Evolutionary conservation across 1,140 invertebrate species (phyloP), one percentile per base, ranked within the genome.

Genomic region (Lepidurus packardi): DNA sequence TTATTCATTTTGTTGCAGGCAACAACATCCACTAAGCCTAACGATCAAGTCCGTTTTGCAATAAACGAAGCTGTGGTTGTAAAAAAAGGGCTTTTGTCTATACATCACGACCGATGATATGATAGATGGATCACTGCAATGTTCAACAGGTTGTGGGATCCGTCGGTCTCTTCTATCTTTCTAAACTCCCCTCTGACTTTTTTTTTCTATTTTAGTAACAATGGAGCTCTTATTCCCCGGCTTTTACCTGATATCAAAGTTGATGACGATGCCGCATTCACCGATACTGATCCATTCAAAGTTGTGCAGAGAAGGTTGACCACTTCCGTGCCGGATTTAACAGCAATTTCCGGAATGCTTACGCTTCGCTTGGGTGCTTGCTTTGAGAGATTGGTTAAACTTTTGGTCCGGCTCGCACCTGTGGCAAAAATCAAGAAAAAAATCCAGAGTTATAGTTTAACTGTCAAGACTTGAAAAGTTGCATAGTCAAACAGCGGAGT

Each of bases 241-340:
- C 21, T 65, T 21, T 65, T 65, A 65, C 53, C 53, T 65, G 53
- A 13, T 65, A 65, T n/a, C 8, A 65, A 9, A 65, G 53, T 21
- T 65, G 53, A 65, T 65, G 53, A 65, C 53, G 53, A 7, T 65
- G 53, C 9, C 53, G 53, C 53, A 65, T 65, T 13, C 16, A 65
- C 53, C 21, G 45, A 47, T 47, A 47, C 45, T 47, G 53, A 65
- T 65, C 53, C 53, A 65, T 65, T 21, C 53, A 65, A 21, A 7
- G 53, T 16, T 65, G 53, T 13, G 21, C 21, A 13, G 53, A 13
- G 21, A 16, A 65, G 53, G 53, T 65, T 21, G 53, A 65, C 53
- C 53, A 65, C 53, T 65, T 65, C 53, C 53, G 53, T 21, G 53
- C 53, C 53, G 53, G 53, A 65, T 65, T 65, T 65, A 21, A 21